phyloP scores from a whole-genome alignment of 2,888 invertebrate genomes.

The Camptogramma bilineatum region DNA sequence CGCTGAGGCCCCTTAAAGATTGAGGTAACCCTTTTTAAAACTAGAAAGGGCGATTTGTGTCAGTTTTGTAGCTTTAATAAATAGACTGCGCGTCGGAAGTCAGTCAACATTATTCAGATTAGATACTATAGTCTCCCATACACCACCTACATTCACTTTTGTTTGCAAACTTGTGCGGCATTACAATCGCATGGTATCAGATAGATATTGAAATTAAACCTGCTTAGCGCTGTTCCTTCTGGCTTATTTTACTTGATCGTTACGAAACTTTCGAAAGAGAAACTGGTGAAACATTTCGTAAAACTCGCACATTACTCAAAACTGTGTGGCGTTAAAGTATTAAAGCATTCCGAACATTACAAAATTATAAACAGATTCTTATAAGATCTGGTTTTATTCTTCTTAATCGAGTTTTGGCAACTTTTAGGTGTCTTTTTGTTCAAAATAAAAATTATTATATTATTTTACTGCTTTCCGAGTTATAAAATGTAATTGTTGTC shows the following conservation, averaged over 20 bases:
- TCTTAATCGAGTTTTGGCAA: background rate
- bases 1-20: background rate
- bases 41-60: background rate
- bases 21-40: background rate
- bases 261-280: slow-evolving; percentile 73
- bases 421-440: slow-evolving; percentile 6
- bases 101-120: slow-evolving; percentile 48
- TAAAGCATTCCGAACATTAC: slow-evolving; percentile 15
- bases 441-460: slow-evolving; percentile 14
- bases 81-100: background rate
- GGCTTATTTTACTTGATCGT: slow-evolving; percentile 52
- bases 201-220: slow-evolving; percentile 35
- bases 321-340: slow-evolving; percentile 15
- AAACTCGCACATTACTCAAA: slow-evolving; percentile 32
- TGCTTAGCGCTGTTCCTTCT: slow-evolving; percentile 35
- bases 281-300: slow-evolving; percentile 49
- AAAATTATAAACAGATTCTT: slow-evolving; percentile 9
- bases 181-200: slow-evolving; percentile 46
- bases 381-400: slow-evolving; percentile 10
- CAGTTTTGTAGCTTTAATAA: background rate
- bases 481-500: slow-evolving; percentile 26
- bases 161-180: slow-evolving; percentile 50
- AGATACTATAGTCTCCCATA: slow-evolving; percentile 52
- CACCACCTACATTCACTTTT: slow-evolving; percentile 80
- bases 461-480: slow-evolving; percentile 19